Evolutionary conservation across 2,113 vertebrate species (phyloP), one percentile per base, ranked within the genome.

Genomic region (Stegastes partitus): DNA sequence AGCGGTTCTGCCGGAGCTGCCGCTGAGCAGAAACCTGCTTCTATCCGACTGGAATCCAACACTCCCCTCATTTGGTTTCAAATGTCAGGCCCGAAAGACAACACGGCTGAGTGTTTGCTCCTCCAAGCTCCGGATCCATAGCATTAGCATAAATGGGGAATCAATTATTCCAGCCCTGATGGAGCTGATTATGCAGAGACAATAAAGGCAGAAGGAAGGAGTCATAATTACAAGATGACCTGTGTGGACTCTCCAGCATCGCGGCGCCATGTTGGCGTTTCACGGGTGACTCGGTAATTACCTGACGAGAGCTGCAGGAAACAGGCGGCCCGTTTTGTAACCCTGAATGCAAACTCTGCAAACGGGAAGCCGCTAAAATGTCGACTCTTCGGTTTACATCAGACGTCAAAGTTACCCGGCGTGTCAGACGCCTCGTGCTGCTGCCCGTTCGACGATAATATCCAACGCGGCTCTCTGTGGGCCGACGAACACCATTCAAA

Each of bases 131-230:
- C 63, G 86, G 86, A 93, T 92, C 93, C 90, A 91, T 89, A 77
- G 14, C 66, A 93, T 94, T 91, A 92, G 90, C 92, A 93, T 92
- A 92, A 94, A 93, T 67, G 72, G 79, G 84, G 86, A 91, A 94
- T 93, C 73, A 84, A 93, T 93, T 91, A 92, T 93, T 88, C 81
- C 75, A 82, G 87, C 77, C 78, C 81, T 83, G 87, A 85, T 85
- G 81, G 82, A 87, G 79, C 84, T 83, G 88, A 93, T 93, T 91
- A 92, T 90, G 81, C 88, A 82, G 87, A 86, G 89, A 91, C 81
- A 91, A 88, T 89, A 89, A 89, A 84, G 81, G 67, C 84, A 81
- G 73, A 65, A 68, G 82, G 84, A 88, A 88, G 61, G 83, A 89
- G 79, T 89, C 83, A 88, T 91, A 90, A 92, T 92, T 92, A 91